Percentiles rank a stretch among this genome's conserved stretches.
Conservation (phyloP, 2,888 invertebrate genomes). For the Pyrrhia umbra region DNA sequence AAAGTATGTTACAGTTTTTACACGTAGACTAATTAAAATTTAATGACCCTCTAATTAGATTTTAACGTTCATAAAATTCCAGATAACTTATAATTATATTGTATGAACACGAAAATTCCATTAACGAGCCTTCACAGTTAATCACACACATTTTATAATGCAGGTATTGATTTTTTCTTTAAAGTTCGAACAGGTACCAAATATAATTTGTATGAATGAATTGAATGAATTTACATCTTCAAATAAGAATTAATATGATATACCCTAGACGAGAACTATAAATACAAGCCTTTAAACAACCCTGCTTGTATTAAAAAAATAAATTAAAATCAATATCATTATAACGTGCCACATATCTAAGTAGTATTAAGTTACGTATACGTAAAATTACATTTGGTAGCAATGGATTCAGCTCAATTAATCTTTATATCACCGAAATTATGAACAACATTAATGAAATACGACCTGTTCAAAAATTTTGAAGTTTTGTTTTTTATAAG, state of each 20-base stretch:
- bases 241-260: too few relatives aligned
- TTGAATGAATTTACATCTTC: too few relatives aligned
- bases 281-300: too few relatives aligned
- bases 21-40: too few relatives aligned
- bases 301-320: too few relatives aligned
- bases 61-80: constrained; percentile 31
- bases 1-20: constrained; percentile 26
- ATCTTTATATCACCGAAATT: too few relatives aligned
- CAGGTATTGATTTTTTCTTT: neutral
- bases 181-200: neutral
- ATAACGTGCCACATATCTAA: too few relatives aligned
- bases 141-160: constrained; percentile 12
- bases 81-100: constrained; percentile 18
- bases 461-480: neutral
- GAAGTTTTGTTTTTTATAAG: constrained; percentile 1
- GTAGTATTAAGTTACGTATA: too few relatives aligned
- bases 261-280: too few relatives aligned
- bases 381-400: too few relatives aligned
- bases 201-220: too few relatives aligned
- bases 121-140: constrained; percentile 16
- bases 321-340: constrained; percentile 29
- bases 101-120: constrained; percentile 38
- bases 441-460: neutral
- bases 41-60: constrained; percentile 26
- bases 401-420: too few relatives aligned